A percentile compares a stretch with the other conserved stretches of the same genome.
phyloP scores from a whole-genome alignment of 2,888 invertebrate genomes.

The Drosophila nigritarsus region DNA sequence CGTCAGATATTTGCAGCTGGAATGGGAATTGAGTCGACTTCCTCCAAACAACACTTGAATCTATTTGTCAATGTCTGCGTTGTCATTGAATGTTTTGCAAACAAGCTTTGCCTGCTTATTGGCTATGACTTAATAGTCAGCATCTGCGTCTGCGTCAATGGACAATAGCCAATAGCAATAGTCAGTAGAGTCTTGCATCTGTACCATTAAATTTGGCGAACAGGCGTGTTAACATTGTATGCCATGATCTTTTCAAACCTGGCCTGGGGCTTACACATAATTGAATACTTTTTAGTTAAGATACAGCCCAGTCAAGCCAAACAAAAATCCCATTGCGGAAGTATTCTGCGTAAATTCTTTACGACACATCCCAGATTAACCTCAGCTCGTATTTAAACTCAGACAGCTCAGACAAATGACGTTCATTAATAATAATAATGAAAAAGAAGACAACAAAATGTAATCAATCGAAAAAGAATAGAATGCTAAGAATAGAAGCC shows the following conservation, averaged over 20 bases:
- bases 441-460: not conserved
- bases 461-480: not conserved
- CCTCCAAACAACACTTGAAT: not conserved
- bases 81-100: not conserved
- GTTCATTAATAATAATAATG: slow-evolving; percentile 52
- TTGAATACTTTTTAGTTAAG: slow-evolving; percentile 59
- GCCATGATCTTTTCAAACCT: slow-evolving; percentile 10
- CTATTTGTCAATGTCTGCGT: not conserved
- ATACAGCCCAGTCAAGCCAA: slow-evolving; percentile 47
- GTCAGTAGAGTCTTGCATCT: slow-evolving; percentile 3
- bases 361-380: slow-evolving; percentile 30
- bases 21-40: not conserved
- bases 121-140: not conserved
- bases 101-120: not conserved
- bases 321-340: slow-evolving; percentile 46
- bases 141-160: slow-evolving; percentile 1
- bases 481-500: not conserved
- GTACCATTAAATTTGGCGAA: slow-evolving; percentile 18
- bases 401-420: slow-evolving; percentile 60
- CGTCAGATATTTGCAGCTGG: not conserved
- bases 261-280: slow-evolving; percentile 32
- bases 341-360: slow-evolving; percentile 19
- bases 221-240: slow-evolving; percentile 3
- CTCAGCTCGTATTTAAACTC: too few relatives aligned
- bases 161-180: not conserved